Evolutionary conservation across 2,888 invertebrate species (phyloP).

Genomic region (Monopis laevigella): DNA sequence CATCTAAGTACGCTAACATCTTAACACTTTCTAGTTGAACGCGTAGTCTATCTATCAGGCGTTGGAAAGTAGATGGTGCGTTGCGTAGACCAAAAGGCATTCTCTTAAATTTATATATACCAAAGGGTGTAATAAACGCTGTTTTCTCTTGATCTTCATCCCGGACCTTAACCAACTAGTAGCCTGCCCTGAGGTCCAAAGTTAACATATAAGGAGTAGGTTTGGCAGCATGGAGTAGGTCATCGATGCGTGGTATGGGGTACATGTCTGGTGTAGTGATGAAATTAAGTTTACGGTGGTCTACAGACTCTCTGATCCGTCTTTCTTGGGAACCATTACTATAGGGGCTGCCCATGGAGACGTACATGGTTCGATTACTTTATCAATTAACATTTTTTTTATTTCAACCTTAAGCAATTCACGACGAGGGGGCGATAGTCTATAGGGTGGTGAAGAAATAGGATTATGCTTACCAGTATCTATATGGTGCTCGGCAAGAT

Average conservation of each 20-base stretch:
- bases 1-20: no score
- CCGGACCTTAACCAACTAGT: conserved; percentile 23
- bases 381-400: conserved; percentile 25
- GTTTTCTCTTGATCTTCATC: conserved; percentile 28
- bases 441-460: conserved; percentile 29
- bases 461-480: conserved; percentile 18
- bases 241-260: conserved; percentile 36
- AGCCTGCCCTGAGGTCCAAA: conserved; percentile 24
- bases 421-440: conserved; percentile 24
- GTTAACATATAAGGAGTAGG: conserved; percentile 23
- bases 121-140: conserved; percentile 29
- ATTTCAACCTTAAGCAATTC: conserved; percentile 24
- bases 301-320: conserved; percentile 29
- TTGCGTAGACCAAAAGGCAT: conserved; percentile 32
- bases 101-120: conserved; percentile 25
- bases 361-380: conserved; percentile 29
- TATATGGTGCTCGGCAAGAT: conserved; percentile 12
- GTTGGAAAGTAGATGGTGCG: conserved; percentile 28
- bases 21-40: no score
- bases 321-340: conserved; percentile 30
- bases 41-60: conserved; percentile 26
- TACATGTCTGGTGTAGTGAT: conserved; percentile 26
- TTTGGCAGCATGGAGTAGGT: conserved; percentile 26
- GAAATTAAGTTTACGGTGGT: conserved; percentile 25
- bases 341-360: conserved; percentile 33